phyloP scores from a whole-genome alignment of 2,888 invertebrate species.

The Lamellibrachia columna region DNA sequence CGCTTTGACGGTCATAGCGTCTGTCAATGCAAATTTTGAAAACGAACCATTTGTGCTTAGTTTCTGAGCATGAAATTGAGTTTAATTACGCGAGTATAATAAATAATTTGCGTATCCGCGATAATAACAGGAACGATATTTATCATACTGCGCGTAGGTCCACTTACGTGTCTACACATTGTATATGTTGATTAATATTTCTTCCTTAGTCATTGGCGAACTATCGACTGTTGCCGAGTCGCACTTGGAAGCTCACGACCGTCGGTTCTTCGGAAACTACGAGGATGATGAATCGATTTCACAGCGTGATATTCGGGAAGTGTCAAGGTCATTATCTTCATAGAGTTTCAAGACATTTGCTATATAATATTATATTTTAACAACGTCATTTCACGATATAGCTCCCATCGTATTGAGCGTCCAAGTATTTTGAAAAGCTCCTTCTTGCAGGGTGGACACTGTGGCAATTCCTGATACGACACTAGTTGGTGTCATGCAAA shows the following conservation, averaged over 20 bases:
- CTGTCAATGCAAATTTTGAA: not conserved
- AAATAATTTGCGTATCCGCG: not conserved
- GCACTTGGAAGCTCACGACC: not conserved
- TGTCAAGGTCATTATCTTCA: not conserved
- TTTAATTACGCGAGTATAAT: not conserved
- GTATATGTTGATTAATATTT: not conserved
- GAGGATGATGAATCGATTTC: constrained; percentile 5
- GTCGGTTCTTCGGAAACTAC: not conserved
- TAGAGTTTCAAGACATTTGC: too few relatives aligned
- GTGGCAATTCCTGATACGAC: not conserved
- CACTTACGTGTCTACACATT: not conserved
- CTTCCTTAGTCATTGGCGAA: not conserved
- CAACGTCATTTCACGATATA: too few relatives aligned
- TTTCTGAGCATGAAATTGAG: not conserved
- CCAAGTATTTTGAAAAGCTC: too few relatives aligned
- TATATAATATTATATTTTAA: too few relatives aligned
- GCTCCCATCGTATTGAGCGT: too few relatives aligned
- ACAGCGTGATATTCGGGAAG: not conserved
- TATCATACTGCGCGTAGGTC: not conserved
- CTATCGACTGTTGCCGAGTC: constrained; percentile 11
- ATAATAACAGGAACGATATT: not conserved
- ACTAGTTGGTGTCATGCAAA: not conserved
- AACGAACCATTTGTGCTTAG: not conserved
- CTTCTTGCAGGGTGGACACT: too few relatives aligned
- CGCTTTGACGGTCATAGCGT: not conserved